Evolutionary conservation across 2,113 vertebrate species (phyloP), one percentile per base, ranked within the genome.

Genomic region (Plecturocebus donacophilus): DNA sequence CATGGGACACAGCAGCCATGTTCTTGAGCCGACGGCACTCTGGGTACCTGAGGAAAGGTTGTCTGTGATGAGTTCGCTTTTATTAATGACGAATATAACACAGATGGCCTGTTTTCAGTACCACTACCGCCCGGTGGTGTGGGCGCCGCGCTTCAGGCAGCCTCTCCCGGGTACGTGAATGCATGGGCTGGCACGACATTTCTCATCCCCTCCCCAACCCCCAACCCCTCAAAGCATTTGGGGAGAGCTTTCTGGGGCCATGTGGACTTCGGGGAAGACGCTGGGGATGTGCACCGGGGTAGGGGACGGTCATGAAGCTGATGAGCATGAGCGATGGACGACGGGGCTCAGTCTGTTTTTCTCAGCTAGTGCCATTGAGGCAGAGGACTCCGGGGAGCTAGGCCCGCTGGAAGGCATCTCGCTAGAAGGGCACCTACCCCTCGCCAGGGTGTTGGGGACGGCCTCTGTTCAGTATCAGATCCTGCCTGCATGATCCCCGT

Each of bases 11-110:
- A 1, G 52, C 8, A 1, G 54, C 76, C 14, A 2, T 0, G 6
- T 1, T 77, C 21, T 40, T 0, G 75, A 1, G 27, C 0, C 5
- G 3, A 49, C 27, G 3, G 17, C 89, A 0, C 94, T 30, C 0
- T 98, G 97, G 98, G 98, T 96, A 96, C 90, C 47, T 97, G 98
- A 98, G 97, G 87, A 96, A 95, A 98, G 98, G 97, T 89, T 97
- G 98, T 98, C 98, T 98, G 98, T 98, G 98, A 97, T 97, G 97
- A 95, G 98, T 98, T 98, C 98, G 97, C 98, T 97, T 95, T 32
- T 95, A 97, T 97, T 96, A 97, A 97, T 97, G 97, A 91, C 97
- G 98, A 97, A 98, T 98, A 98, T 98, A 98, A 98, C 97, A 96
- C 98, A 98, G 97, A 98, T 98, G 98, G 98, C 98, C 98, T 98